Evolutionary conservation across 2,113 vertebrate genomes (phyloP).

Genomic region (Phaethon lepturus): DNA sequence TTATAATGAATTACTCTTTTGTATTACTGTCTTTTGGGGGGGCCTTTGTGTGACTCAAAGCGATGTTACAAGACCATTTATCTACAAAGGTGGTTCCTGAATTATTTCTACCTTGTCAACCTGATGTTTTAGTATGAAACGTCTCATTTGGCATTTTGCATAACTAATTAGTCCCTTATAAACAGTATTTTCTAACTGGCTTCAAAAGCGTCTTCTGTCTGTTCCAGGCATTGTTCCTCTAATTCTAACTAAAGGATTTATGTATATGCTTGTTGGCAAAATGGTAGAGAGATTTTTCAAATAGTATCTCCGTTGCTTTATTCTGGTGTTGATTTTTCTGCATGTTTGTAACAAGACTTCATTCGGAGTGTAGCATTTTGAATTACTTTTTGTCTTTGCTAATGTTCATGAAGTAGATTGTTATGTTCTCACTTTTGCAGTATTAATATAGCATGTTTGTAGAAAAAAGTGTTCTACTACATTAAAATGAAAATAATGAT

Average conservation of each 20-base stretch:
- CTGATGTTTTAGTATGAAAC: background rate
- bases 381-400: background rate
- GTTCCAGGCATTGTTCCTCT: background rate
- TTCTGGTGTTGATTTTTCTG: background rate
- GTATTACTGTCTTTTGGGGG: background rate
- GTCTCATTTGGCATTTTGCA: conserved; percentile 7
- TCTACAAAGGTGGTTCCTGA: conserved; percentile 30
- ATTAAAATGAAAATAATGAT: background rate
- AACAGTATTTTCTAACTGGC: background rate
- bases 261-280: background rate
- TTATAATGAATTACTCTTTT: conserved; percentile 39
- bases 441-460: background rate
- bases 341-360: background rate
- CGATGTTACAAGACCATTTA: background rate
- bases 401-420: background rate
- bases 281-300: background rate
- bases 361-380: background rate
- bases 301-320: background rate
- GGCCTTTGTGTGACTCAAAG: conserved; percentile 1
- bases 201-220: background rate
- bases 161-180: conserved; percentile 48
- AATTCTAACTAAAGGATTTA: background rate
- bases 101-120: conserved; percentile 4
- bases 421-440: background rate
- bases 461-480: background rate